These are phyloP conservation scores for Budorcas taxicolor DNA, from an alignment of 2,113 vertebrate species.

Conservation along the genomic window DNA sequence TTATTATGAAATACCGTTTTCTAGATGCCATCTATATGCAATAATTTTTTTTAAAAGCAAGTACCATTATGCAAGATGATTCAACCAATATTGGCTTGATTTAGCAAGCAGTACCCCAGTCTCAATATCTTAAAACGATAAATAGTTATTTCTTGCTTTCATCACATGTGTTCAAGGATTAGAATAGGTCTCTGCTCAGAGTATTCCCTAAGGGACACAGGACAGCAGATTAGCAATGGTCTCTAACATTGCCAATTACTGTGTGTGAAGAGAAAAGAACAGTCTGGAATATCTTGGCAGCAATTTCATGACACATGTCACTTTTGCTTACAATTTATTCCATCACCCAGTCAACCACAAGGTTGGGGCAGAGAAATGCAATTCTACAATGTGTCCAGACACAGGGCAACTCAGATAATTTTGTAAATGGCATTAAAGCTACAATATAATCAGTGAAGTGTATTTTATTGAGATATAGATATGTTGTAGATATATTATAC, in stretches of 20 bases:
- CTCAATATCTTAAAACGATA: not conserved
- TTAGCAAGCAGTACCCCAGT: not conserved
- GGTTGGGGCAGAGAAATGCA: not conserved
- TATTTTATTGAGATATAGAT: not conserved
- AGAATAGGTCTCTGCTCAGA: not conserved
- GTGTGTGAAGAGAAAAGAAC: not conserved
- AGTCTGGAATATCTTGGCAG: not conserved
- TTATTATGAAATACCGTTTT: not conserved
- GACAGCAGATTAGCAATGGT: not conserved
- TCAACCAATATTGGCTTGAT: not conserved
- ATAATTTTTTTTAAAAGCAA: not conserved
- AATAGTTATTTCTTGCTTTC: not conserved
- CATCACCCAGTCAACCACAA: not conserved
- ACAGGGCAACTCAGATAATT: not conserved
- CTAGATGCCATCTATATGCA: not conserved
- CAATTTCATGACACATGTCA: not conserved
- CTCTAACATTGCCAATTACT: not conserved
- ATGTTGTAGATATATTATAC: not conserved
- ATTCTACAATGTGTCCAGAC: not conserved
- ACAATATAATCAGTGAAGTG: not conserved
- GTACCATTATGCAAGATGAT: not conserved
- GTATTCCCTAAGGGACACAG: not conserved
- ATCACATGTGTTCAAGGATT: not conserved
- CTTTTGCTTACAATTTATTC: not conserved
- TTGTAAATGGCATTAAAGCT: not conserved